Evolutionary conservation across 2,113 vertebrate species (phyloP), one percentile per base, ranked within the genome.

Genomic region (mouse (Mus musculus)): DNA sequence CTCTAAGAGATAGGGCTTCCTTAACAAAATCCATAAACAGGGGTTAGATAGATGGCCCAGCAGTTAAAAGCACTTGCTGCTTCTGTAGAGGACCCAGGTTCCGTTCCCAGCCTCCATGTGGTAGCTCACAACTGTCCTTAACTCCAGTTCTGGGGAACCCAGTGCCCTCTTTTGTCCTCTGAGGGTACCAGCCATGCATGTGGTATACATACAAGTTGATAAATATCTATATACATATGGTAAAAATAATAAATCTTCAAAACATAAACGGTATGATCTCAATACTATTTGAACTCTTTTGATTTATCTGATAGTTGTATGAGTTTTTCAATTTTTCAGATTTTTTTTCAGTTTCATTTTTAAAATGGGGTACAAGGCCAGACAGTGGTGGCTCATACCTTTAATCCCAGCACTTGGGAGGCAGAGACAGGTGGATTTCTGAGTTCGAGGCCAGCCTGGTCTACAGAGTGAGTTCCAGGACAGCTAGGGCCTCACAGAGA

Each of bases 281-380:
- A 92, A 71, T 56, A 82, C 59, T 76, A 92, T 72, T 36, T 63
- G 28, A 76, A 75, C 86, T 88, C 42, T 19, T 91, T 71, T 77
- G 90, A 90, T 82, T 77, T 49, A 92, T 59, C 6, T 84, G 88
- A 63, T 54, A 89, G 46, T 19, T 22, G 76, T 10, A 67, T 17
- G 22, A 95, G 69, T 81, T 96, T 95, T 93, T 82, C 63, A 80
- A 5, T 81, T 86, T 87, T 92, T 78, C 46, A 90, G 65, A 72
- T 59, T 69, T 9, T 54, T 89, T 71, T 92, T 65, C 8, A 3
- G 4, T 52, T 61, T 46, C 52, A 33, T 72, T 96, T 67, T 89
- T 54, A 20, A 65, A 86, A 33, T 33, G 30, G 42, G 42, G 42
- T 42, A 42, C 42, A 42, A 42, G 42, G 42, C 42, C 42, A 3